Conservation (phyloP, 1,140 invertebrate genomes). For the Vollenhovia emeryi region DNA sequence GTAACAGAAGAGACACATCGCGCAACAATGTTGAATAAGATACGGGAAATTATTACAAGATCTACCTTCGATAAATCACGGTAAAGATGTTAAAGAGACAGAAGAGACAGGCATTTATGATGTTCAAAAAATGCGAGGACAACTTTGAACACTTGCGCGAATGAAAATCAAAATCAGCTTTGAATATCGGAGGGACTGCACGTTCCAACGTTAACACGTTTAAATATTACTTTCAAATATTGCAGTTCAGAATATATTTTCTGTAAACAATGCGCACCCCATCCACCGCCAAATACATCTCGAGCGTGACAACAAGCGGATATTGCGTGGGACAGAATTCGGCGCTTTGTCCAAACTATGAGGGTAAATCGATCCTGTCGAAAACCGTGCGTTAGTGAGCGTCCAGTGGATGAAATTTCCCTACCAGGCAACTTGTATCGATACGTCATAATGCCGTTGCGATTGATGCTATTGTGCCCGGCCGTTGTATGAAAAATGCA, state of each 20-base stretch:
- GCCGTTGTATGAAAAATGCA: slow-evolving; percentile 12
- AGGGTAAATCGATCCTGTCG: slow-evolving; percentile 24
- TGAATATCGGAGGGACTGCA: background rate
- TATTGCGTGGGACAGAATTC: background rate
- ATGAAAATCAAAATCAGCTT: background rate
- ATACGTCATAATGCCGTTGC: background rate
- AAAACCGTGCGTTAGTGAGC: slow-evolving; percentile 12
- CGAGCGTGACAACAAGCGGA: background rate
- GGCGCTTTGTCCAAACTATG: background rate
- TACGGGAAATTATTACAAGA: background rate
- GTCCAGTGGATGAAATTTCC: background rate
- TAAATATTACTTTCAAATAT: background rate
- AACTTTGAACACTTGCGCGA: too few species aligned
- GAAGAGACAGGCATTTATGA: background rate
- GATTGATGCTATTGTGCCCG: slow-evolving; percentile 18
- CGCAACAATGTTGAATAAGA: background rate
- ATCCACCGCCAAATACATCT: background rate
- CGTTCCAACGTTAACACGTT: background rate
- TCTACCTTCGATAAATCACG: background rate
- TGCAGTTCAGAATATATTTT: slow-evolving; percentile 14
- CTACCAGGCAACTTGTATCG: background rate
- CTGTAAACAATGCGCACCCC: background rate
- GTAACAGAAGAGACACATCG: background rate
- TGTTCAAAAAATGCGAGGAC: background rate
- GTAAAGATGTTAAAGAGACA: background rate